phyloP scores from a whole-genome alignment of 1,140 invertebrate genomes.

The Drosophila nigrodunni region DNA sequence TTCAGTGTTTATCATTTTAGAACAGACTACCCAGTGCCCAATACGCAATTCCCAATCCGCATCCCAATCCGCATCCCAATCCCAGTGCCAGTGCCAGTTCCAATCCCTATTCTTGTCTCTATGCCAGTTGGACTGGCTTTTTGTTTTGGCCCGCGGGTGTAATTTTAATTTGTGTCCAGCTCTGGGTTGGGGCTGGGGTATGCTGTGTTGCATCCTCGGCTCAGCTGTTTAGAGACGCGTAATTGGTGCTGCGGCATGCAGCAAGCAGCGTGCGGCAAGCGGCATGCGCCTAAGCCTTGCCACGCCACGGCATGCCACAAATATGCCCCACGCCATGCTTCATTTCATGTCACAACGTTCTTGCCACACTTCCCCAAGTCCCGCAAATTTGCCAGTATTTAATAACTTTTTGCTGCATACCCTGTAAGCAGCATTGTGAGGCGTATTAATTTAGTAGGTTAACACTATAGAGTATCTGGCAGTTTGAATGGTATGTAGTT shows the following conservation, averaged over 20 bases:
- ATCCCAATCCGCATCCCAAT: too few species aligned
- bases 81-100: too few species aligned
- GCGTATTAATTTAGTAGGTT: too few species aligned
- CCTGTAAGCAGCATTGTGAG: constrained; percentile 20
- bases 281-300: constrained; percentile 67
- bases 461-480: too few species aligned
- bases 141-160: constrained; percentile 77
- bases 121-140: constrained; percentile 14
- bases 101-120: constrained; percentile 29
- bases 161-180: constrained; percentile 79
- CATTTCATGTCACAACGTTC: constrained; percentile 68
- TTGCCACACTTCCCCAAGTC: constrained; percentile 43
- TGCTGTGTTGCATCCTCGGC: constrained; percentile 36
- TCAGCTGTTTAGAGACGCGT: constrained; percentile 76
- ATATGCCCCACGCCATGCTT: constrained; percentile 51
- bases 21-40: constrained; percentile 12
- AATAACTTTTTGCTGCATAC: constrained; percentile 69
- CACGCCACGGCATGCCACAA: constrained; percentile 24
- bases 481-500: too few species aligned
- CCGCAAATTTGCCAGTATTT: constrained; percentile 56
- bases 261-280: constrained; percentile 30
- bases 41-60: not conserved
- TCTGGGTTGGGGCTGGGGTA: constrained; percentile 29
- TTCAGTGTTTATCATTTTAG: constrained; percentile 72
- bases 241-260: constrained; percentile 71